Percentiles rank a stretch among this genome's conserved stretches.
These are phyloP conservation scores for Drosophila parvula DNA, from an alignment of 1,140 invertebrate species.

Conservation along the genomic window DNA sequence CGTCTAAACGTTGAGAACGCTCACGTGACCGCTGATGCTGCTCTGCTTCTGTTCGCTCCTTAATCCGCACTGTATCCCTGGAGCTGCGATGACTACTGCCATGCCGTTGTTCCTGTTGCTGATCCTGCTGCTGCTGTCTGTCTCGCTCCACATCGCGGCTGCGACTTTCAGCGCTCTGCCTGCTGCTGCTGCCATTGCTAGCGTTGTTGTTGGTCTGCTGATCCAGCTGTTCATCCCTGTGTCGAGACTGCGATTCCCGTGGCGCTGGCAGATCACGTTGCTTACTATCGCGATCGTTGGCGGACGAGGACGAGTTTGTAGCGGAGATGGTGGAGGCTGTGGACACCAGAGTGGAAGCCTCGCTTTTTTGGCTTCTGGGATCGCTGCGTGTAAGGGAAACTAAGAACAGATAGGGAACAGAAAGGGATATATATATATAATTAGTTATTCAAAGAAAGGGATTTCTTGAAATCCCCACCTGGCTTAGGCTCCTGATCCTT, in stretches of 20 bases:
- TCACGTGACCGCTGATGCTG: slow-evolving; percentile 57
- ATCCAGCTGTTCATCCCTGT: slow-evolving; percentile 32
- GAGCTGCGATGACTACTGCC: slow-evolving; percentile 53
- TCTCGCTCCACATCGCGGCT: slow-evolving; percentile 55
- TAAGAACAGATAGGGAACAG: background rate
- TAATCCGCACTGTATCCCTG: slow-evolving; percentile 42
- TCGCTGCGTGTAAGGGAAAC: slow-evolving; percentile 39
- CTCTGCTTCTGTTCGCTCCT: slow-evolving; percentile 61
- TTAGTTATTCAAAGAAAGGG: too few species aligned
- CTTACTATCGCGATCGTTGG: slow-evolving; percentile 59
- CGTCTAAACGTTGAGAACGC: slow-evolving; percentile 59
- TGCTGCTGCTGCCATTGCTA: slow-evolving; percentile 47
- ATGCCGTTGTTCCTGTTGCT: slow-evolving; percentile 52
- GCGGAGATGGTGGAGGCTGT: slow-evolving; percentile 8
- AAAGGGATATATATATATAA: background rate
- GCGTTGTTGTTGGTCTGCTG: slow-evolving; percentile 32
- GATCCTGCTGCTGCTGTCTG: slow-evolving; percentile 8
- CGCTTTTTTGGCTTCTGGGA: slow-evolving; percentile 33
- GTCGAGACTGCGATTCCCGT: slow-evolving; percentile 50
- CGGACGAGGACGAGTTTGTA: slow-evolving; percentile 1
- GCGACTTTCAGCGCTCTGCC: slow-evolving; percentile 43
- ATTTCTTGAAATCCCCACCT: slow-evolving; percentile 15
- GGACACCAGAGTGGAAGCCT: slow-evolving; percentile 29
- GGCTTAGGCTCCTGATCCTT: slow-evolving; percentile 57
- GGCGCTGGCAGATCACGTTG: slow-evolving; percentile 25